These are phyloP conservation scores for Corythaixoides concolor DNA, from an alignment of 2,113 vertebrate genomes.

Conservation along the genomic window DNA sequence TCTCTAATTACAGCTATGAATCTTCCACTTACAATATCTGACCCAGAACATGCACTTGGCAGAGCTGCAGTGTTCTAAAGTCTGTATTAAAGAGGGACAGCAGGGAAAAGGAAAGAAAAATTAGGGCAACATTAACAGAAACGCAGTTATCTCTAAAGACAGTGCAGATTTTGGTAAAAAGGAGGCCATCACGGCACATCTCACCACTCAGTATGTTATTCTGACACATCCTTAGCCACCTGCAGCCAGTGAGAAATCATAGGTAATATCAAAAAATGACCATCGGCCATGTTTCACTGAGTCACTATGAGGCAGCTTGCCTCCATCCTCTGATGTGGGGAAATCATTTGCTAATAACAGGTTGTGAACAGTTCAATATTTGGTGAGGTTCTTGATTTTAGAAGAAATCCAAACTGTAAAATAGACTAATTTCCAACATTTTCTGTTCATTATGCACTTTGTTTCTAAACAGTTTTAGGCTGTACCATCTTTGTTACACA, in stretches of 20 bases:
- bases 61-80: background rate
- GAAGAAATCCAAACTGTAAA: background rate
- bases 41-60: background rate
- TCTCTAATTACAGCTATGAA: constrained; percentile 10
- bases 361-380: background rate
- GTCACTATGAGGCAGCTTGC: background rate
- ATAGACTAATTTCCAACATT: rapidly evolving
- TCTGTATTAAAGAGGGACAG: background rate
- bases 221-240: background rate
- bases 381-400: background rate
- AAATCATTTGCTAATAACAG: background rate
- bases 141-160: background rate
- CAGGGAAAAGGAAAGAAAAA: background rate
- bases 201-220: background rate
- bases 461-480: background rate
- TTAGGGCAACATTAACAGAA: background rate
- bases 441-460: background rate
- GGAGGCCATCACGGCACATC: background rate
- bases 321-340: background rate
- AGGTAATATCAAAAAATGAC: background rate
- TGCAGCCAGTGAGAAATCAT: background rate
- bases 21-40: background rate
- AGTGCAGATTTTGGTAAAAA: background rate
- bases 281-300: background rate
- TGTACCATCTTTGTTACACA: background rate